Percentiles rank a stretch among this genome's conserved stretches.
Conservation (phyloP, 2,113 vertebrate genomes). For the Marmota monax region DNA sequence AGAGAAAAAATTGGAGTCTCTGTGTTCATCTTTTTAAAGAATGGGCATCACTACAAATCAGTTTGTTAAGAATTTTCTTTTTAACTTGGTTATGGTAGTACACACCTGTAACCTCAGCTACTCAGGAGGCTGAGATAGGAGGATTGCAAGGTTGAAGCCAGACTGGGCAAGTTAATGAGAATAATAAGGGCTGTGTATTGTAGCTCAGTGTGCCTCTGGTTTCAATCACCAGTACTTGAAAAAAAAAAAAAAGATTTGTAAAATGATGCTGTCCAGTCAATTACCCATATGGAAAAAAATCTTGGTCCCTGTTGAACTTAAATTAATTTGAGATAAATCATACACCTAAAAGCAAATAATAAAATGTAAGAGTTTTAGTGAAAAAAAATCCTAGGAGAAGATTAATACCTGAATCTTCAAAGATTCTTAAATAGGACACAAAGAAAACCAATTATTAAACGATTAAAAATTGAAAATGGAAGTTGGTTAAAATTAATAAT, state of each 20-base stretch:
- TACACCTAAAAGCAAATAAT: not conserved
- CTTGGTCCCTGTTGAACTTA: not conserved
- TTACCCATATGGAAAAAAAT: not conserved
- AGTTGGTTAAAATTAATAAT: not conserved
- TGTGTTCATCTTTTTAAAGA: not conserved
- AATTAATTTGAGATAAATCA: not conserved
- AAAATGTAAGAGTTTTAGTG: not conserved
- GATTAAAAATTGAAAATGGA: not conserved
- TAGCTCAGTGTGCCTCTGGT: no score
- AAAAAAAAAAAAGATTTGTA: no score
- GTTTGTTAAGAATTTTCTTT: not conserved
- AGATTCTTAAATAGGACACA: not conserved
- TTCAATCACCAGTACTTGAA: no score
- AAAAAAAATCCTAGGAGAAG: not conserved
- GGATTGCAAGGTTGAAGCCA: no score
- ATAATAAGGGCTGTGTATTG: no score
- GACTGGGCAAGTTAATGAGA: no score
- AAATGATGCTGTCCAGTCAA: not conserved
- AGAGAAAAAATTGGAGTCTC: constrained; percentile 4
- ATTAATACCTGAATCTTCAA: not conserved
- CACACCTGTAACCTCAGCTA: no score
- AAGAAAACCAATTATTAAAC: not conserved
- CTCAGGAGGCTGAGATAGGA: no score
- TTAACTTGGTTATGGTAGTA: not conserved
- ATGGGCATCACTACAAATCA: not conserved